Base-by-base conservation (phyloP, 30 jellyfish, hydroid and myxozoan species). In the Mastigias papua region DNA sequence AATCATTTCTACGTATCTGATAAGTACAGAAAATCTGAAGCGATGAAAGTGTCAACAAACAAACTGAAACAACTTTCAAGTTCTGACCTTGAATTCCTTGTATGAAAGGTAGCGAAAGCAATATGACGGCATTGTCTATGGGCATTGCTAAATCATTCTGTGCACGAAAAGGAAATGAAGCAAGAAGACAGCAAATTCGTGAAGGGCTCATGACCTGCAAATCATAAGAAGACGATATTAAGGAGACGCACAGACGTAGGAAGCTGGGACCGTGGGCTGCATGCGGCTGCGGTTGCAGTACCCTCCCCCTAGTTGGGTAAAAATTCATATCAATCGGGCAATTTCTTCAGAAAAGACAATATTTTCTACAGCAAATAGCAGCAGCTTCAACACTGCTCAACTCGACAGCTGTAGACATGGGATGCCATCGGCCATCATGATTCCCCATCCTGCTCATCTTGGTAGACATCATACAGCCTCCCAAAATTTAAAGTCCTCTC, bases 81-180 rank as follows among this genome's bases (percentile, higher is more conserved):
- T 3, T 37, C 74, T 31, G 28, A 79, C 90, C 90, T 79, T 79
- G 78, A 42, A 79, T n/a, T 35, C 81, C 79, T 26, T 79, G 90
- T 0, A 34, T 25, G 8, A 79, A 79, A 10, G 66, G 42, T 34
- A 23, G 2, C 5, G 90, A 79, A 42, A 79, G 1, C 34, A 79
- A 27, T 26, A 17, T 64, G 51, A 42, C 21, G 17, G 90, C 80
- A 22, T 3, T n/a, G 1, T 79, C 81, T 20, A 34, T 30, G 5
- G 90, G 90, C 46, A 79, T 46, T 21, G 81, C 9, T 30, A 79
- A 4, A 9, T 27, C 65, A 11, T 25, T 29, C 67, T 20, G 6
- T 5, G 67, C 21, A 26, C 35, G 16, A 42, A 62, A 10, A 19
- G 90, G 90, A 6, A 79, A 61, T 34, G 81, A 65, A 21, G 75